Evolutionary conservation across 2,888 invertebrate species (phyloP).

Genomic region (Noctua pronuba): DNA sequence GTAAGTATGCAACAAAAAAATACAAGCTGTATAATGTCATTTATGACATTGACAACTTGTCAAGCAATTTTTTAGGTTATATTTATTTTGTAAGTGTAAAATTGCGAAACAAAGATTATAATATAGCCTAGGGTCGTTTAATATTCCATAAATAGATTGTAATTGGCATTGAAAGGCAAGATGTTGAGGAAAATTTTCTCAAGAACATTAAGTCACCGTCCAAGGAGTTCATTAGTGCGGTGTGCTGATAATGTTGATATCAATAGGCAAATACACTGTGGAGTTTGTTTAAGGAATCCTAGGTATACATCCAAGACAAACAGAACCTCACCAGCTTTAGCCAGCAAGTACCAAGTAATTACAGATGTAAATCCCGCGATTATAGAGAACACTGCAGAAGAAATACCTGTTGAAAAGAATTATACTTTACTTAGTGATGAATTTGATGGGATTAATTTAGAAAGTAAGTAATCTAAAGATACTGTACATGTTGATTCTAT

Average conservation of each 20-base stretch:
- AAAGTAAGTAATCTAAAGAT: constrained; percentile 89
- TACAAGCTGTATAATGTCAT: constrained; percentile 36
- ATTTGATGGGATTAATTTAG: constrained; percentile 91
- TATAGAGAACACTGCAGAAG: constrained; percentile 94
- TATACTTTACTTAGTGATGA: constrained; percentile 89
- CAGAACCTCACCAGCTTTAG: constrained; percentile 85
- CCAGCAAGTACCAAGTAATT: constrained; percentile 92
- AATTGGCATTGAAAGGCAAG: constrained; percentile 48
- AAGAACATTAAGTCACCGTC: constrained; percentile 54
- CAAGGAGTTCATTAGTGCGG: constrained; percentile 50
- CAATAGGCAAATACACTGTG: constrained; percentile 81
- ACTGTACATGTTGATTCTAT: not conserved
- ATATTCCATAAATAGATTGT: constrained; percentile 45
- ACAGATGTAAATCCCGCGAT: constrained; percentile 92
- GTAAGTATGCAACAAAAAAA: not conserved
- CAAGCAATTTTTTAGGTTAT: constrained; percentile 44
- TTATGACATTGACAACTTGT: constrained; percentile 47
- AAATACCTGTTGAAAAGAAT: constrained; percentile 82
- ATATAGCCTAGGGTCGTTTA: not conserved
- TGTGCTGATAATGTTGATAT: constrained; percentile 68
- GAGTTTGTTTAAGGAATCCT: constrained; percentile 81
- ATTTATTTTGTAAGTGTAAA: constrained; percentile 29
- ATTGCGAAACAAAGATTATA: not conserved
- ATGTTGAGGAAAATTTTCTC: constrained; percentile 70
- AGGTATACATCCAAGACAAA: constrained; percentile 82